Evolutionary conservation across 2,113 vertebrate genomes (phyloP).

Genomic region (Lethenteron reissneri): DNA sequence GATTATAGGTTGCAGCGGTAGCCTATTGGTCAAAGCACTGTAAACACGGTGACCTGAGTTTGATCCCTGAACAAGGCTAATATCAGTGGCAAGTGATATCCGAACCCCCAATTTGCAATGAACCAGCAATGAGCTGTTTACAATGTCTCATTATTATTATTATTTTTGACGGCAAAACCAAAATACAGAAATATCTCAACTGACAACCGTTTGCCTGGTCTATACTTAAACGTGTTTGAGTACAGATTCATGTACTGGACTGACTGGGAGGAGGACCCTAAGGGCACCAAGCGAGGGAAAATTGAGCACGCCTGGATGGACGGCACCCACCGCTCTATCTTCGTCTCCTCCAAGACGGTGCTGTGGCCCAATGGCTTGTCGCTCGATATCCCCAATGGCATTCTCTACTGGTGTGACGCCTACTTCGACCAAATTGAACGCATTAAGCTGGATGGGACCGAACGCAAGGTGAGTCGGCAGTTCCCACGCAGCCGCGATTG

Average conservation of each 20-base stretch:
- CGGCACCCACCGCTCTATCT: background rate
- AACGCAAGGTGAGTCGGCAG: conserved; percentile 1
- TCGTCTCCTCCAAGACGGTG: conserved; percentile 5
- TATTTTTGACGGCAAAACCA: too few relatives aligned
- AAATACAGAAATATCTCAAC: too few relatives aligned
- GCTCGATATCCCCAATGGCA: background rate
- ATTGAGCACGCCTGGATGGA: conserved; percentile 5
- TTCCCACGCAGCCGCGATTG: background rate
- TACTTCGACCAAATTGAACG: background rate
- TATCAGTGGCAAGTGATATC: too few relatives aligned
- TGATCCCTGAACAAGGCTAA: too few relatives aligned
- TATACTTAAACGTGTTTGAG: too few relatives aligned
- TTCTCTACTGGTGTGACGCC: conserved; percentile 5
- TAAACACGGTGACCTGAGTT: too few relatives aligned
- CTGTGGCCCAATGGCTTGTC: conserved; percentile 4
- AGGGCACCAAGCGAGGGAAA: background rate
- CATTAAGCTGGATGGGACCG: conserved; percentile 1
- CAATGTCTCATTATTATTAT: too few relatives aligned
- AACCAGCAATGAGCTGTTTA: too few relatives aligned
- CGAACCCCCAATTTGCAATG: too few relatives aligned
- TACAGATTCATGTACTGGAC: conserved; percentile 4
- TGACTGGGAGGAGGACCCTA: conserved; percentile 2
- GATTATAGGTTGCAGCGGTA: too few relatives aligned
- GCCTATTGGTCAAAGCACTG: too few relatives aligned
- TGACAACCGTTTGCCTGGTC: background rate